Percentiles rank a stretch among this genome's conserved stretches.
Evolutionary conservation across 1,140 invertebrate genomes (phyloP).

Genomic region (Potamilus streckersoni): DNA sequence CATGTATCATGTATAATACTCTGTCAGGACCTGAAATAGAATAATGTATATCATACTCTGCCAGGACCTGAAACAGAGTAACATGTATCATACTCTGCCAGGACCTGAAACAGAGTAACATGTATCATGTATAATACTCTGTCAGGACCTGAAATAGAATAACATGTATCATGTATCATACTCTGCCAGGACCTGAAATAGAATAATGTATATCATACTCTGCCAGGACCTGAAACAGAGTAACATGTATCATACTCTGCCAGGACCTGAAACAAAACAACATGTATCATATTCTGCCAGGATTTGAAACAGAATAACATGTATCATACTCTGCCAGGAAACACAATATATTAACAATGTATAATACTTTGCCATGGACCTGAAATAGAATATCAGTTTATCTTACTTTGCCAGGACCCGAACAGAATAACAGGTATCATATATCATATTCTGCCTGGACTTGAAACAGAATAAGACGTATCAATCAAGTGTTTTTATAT

Average conservation of each 20-base stretch:
- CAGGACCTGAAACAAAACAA: too few species aligned
- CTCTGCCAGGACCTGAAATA: background rate
- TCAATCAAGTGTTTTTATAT: too few species aligned
- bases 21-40: conserved; percentile 76
- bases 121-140: conserved; percentile 69
- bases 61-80: conserved; percentile 73
- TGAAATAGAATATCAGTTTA: background rate
- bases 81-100: too few species aligned
- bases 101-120: too few species aligned
- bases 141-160: conserved; percentile 76
- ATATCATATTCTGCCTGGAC: conserved; percentile 77
- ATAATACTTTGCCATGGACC: too few species aligned
- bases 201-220: conserved; percentile 69
- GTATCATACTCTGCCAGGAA: too few species aligned
- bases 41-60: conserved; percentile 72
- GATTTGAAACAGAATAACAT: conserved; percentile 66
- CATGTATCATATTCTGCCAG: conserved; percentile 74
- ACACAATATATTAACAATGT: too few species aligned
- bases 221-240: conserved; percentile 75
- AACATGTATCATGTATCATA: too few species aligned
- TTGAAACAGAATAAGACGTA: conserved; percentile 61
- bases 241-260: too few species aligned
- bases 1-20: conserved; percentile 69
- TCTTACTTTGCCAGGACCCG: conserved; percentile 80
- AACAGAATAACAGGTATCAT: too few species aligned